These are phyloP conservation scores for Tetrax tetrax DNA, from an alignment of 2,113 vertebrate species.

Conservation along the genomic window DNA sequence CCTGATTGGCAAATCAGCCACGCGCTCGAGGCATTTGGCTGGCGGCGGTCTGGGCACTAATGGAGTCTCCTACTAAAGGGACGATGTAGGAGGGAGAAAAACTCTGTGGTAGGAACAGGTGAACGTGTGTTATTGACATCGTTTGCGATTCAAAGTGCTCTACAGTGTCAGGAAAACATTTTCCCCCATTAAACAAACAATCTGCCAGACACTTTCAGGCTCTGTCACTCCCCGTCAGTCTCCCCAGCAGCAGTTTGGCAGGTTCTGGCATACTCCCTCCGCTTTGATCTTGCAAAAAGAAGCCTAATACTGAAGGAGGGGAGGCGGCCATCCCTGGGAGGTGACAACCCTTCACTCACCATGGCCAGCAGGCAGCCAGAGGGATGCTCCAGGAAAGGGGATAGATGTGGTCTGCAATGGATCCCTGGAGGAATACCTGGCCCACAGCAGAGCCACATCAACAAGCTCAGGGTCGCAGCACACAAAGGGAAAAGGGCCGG, in stretches of 20 bases:
- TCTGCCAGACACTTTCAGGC: conserved; percentile 63
- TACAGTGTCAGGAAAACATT: conserved; percentile 52
- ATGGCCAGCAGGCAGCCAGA: background rate
- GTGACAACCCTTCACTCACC: background rate
- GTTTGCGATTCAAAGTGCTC: background rate
- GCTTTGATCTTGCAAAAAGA: conserved; percentile 7
- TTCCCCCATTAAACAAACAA: conserved; percentile 58
- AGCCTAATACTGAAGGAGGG: background rate
- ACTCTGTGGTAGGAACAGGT: background rate
- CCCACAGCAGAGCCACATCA: background rate
- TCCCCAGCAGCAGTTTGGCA: conserved; percentile 29
- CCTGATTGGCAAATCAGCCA: background rate
- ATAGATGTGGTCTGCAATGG: background rate
- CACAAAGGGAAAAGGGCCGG: background rate
- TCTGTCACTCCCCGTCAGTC: conserved; percentile 40
- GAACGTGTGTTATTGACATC: background rate
- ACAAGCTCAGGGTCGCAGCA: background rate
- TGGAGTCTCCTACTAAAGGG: background rate
- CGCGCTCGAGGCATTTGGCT: background rate
- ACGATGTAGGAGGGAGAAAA: background rate
- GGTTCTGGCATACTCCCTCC: background rate
- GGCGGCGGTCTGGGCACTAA: background rate
- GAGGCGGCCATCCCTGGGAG: background rate
- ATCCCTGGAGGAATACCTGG: background rate
- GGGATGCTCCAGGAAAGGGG: background rate